Conservation (phyloP, 1,140 invertebrate species). For the Drosophila pachea region DNA sequence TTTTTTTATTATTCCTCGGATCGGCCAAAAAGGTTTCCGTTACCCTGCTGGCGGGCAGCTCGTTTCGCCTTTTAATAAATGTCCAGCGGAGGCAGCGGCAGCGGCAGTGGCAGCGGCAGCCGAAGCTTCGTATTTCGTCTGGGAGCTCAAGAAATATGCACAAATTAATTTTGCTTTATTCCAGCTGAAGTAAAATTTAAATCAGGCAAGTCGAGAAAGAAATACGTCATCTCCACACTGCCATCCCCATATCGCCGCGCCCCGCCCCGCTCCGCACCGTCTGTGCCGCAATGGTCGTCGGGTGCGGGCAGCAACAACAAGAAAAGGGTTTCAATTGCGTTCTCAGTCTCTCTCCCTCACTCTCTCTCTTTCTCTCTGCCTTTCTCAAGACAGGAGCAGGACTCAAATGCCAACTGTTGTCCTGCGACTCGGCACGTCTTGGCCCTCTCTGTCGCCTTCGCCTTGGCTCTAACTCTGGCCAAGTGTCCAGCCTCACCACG, state of each 20-base stretch:
- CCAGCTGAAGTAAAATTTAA: constrained; percentile 73
- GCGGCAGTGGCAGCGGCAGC: constrained; percentile 34
- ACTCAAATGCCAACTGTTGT: constrained; percentile 53
- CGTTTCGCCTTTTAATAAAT: constrained; percentile 72
- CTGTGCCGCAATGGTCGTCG: not conserved
- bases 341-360: not conserved
- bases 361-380: not conserved
- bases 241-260: not conserved
- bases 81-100: constrained; percentile 43
- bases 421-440: constrained; percentile 32
- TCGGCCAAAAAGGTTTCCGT: constrained; percentile 73
- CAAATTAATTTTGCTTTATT: constrained; percentile 77
- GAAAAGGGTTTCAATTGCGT: constrained; percentile 65
- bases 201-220: constrained; percentile 55
- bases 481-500: no score
- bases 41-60: constrained; percentile 47
- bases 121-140: constrained; percentile 68
- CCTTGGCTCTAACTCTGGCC: constrained; percentile 35
- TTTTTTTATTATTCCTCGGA: constrained; percentile 62
- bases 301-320: constrained; percentile 46
- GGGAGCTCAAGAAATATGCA: constrained; percentile 74
- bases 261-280: not conserved
- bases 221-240: constrained; percentile 68
- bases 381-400: constrained; percentile 23
- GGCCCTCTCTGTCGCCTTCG: constrained; percentile 7